Evolutionary conservation across 2,888 invertebrate genomes (phyloP), one percentile per base, ranked within the genome.

Genomic region (Lepidocyrtinus sp.): DNA sequence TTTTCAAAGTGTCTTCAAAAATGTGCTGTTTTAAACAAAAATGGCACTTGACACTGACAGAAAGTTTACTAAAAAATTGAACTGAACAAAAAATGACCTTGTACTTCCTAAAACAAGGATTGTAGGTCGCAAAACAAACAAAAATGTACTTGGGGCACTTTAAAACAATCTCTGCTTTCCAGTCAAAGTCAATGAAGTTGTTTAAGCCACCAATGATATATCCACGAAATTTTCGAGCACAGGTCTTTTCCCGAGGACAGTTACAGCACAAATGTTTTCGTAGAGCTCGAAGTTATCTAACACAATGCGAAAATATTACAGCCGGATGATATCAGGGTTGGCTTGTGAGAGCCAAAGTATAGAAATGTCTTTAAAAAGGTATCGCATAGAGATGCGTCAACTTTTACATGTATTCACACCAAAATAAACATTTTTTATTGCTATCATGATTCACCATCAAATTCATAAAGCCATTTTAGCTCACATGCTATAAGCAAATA

Each of bases 311-410:
- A 78, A 65, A 5, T 36, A 55, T 61, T 72, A 25, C 26, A 78
- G 67, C 72, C 72, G 78, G 78, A 78, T 78, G 72, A 72, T 72
- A 50, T 72, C 77, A 77, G 77, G 77, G 77, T 65, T 77, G 71
- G 71, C 64, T 26, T 55, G 59, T 65, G 22, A 12, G 36, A n/a
- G n/a, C n/a, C 12, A 36, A 5, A 36, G 12, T 36, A 36, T 36
- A 36, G 12, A 36, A 36, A 36, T 36, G 36, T 36, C 36, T 36
- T 12, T 36, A 36, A 12, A 36, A 12, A n/a, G 12, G 36, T 12
- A 36, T 5, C 12, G 12, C 36, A 36, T 36, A 12, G 36, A 12
- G 36, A 36, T 36, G 36, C 36, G 36, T 36, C 26, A 70, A 9
- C 9, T 19, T 70, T 26, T 70, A 70, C 59, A 15, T 2, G 19